These are phyloP conservation scores for Catocala fraxini DNA, from an alignment of 2,888 invertebrate genomes.

Conservation along the genomic window DNA sequence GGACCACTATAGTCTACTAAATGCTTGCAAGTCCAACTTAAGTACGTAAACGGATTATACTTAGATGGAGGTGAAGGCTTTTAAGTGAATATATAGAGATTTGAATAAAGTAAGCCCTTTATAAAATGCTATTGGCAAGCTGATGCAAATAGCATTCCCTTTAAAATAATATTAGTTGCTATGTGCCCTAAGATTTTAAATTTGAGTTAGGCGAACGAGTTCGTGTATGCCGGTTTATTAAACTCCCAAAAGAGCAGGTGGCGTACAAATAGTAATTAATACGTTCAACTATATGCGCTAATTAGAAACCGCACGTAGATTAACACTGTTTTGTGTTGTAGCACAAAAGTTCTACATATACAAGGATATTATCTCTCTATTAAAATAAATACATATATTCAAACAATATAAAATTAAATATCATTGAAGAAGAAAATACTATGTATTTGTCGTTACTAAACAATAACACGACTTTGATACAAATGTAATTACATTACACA, in stretches of 20 bases:
- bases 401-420: neutral
- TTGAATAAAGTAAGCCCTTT: too few species aligned
- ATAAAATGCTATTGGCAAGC: too few species aligned
- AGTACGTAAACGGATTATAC: neutral
- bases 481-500: conserved; percentile 28
- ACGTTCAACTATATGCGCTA: conserved; percentile 13
- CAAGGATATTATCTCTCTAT: neutral
- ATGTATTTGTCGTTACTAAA: conserved; percentile 5
- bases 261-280: conserved; percentile 7
- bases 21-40: neutral
- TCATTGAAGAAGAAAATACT: neutral
- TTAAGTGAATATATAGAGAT: too few species aligned
- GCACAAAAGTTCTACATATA: neutral
- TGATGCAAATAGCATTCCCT: neutral
- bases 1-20: conserved; percentile 4
- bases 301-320: conserved; percentile 19
- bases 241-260: conserved; percentile 7
- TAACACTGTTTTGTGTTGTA: conserved; percentile 19
- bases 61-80: too few species aligned
- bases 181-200: neutral
- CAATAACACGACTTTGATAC: conserved; percentile 3
- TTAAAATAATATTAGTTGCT: neutral
- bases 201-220: neutral
- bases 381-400: neutral
- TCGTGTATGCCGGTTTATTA: neutral